These are phyloP conservation scores for Sprattus sprattus DNA, from an alignment of 2,113 vertebrate species.

Conservation along the genomic window DNA sequence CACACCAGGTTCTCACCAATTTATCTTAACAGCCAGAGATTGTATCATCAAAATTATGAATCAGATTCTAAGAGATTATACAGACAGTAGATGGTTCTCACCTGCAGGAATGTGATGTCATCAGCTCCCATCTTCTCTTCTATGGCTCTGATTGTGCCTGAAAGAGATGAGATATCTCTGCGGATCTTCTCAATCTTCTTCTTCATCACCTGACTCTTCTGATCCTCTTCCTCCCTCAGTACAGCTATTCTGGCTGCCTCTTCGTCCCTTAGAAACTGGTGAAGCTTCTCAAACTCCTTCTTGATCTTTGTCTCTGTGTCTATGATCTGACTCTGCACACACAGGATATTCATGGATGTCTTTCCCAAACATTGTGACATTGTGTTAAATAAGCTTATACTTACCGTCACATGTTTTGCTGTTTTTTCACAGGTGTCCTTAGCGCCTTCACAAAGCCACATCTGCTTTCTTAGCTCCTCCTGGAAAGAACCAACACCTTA, in stretches of 20 bases:
- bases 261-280: neutral
- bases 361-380: neutral
- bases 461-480: neutral
- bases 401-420: constrained; percentile 27
- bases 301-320: neutral
- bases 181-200: neutral
- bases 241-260: neutral
- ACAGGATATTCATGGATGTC: neutral
- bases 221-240: neutral
- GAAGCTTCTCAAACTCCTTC: neutral
- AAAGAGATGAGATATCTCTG: neutral
- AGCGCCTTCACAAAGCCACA: constrained; percentile 14
- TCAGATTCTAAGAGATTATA: neutral
- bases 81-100: too few species aligned
- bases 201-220: neutral
- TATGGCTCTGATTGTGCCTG: too few species aligned
- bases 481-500: neutral
- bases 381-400: neutral
- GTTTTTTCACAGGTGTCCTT: constrained; percentile 22
- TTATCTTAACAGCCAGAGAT: neutral
- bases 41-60: too few species aligned
- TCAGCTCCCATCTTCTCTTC: too few species aligned
- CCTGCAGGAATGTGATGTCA: neutral
- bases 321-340: neutral
- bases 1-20: too few species aligned